Percentiles rank a stretch among this genome's conserved stretches.
phyloP scores from a whole-genome alignment of 2,797 vertebrate species.

The Limnodromus scolopaceus region DNA sequence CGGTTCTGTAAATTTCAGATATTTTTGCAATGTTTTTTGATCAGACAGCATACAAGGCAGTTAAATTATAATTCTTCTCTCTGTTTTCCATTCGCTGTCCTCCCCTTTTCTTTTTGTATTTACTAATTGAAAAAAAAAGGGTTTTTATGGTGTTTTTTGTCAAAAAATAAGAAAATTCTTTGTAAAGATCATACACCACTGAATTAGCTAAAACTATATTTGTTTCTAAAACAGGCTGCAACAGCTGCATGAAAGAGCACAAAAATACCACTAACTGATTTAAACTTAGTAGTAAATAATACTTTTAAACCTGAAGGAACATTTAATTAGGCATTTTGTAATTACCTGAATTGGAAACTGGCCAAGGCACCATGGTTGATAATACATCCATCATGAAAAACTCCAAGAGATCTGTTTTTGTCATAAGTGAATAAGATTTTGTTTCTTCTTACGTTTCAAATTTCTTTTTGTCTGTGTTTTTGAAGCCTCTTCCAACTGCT shows the following conservation, averaged over 20 bases:
- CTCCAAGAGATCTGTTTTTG: neutral
- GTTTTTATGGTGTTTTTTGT: neutral
- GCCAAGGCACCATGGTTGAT: neutral
- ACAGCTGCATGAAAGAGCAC: neutral
- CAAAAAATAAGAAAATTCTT: neutral
- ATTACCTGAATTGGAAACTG: neutral
- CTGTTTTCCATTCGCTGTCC: neutral
- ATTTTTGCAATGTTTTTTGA: neutral
- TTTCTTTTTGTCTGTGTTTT: neutral
- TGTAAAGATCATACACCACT: neutral
- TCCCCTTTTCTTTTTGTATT: neutral
- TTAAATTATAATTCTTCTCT: neutral
- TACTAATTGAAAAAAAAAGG: fast-evolving
- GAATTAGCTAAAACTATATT: neutral
- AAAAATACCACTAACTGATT: neutral
- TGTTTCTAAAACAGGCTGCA: neutral
- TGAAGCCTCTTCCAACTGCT: neutral
- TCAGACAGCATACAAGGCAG: neutral
- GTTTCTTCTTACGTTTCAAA: neutral
- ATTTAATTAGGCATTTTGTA: neutral
- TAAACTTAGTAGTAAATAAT: neutral
- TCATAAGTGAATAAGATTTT: neutral
- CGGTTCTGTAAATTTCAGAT: neutral
- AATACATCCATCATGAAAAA: neutral
- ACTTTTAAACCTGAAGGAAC: neutral